phyloP scores from a whole-genome alignment of 2,113 vertebrate genomes.

The Archilochus colubris region DNA sequence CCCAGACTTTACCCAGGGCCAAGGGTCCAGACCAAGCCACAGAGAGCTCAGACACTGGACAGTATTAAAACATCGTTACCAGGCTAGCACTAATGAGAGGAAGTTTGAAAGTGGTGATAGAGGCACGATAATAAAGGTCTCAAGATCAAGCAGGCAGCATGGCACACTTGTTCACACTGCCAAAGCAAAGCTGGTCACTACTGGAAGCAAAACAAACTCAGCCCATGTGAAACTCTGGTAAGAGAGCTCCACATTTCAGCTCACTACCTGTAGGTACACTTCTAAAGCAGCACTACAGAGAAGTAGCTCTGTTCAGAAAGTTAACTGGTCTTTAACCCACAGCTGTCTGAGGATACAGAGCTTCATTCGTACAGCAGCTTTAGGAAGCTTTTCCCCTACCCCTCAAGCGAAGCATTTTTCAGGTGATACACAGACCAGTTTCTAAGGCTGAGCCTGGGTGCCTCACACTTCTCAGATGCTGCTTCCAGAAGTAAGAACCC shows the following conservation, averaged over 20 bases:
- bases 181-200: not conserved
- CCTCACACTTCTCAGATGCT: accelerated
- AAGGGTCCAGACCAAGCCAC: not conserved
- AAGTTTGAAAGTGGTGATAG: not conserved
- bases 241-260: not conserved
- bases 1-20: not conserved
- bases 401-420: not conserved
- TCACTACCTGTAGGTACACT: not conserved
- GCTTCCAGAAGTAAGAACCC: accelerated
- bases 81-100: not conserved
- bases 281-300: not conserved
- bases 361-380: not conserved
- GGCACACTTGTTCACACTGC: not conserved
- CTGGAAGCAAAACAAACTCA: not conserved
- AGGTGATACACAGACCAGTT: accelerated
- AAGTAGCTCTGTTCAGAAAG: not conserved
- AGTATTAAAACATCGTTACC: not conserved
- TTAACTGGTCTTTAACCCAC: not conserved
- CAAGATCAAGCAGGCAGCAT: not conserved
- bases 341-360: not conserved
- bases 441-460: accelerated
- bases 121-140: not conserved
- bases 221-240: not conserved
- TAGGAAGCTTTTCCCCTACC: not conserved
- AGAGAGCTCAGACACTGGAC: not conserved